phyloP scores from a whole-genome alignment of 2,888 invertebrate species.

The Tiliacea citrago region DNA sequence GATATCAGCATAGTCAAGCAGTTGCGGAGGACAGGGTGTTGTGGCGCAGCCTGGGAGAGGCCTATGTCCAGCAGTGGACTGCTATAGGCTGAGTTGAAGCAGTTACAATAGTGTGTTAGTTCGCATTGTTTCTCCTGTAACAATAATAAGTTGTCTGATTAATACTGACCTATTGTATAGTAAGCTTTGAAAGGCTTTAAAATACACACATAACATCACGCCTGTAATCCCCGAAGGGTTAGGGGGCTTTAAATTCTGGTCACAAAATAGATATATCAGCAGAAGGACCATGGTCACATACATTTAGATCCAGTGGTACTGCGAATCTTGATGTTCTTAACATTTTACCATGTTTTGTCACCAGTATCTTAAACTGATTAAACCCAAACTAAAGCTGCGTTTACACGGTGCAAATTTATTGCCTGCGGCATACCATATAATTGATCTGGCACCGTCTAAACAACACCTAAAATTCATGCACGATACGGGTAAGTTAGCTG shows the following conservation, averaged over 20 bases:
- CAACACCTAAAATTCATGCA: too few relatives aligned
- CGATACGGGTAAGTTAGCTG: too few relatives aligned
- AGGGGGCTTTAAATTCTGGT: slow-evolving; percentile 11
- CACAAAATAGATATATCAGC: too few relatives aligned
- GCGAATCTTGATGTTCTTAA: neutral
- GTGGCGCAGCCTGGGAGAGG: too few relatives aligned
- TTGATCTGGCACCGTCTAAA: too few relatives aligned
- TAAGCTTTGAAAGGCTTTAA: slow-evolving; percentile 22
- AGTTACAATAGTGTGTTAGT: slow-evolving; percentile 23
- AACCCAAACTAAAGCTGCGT: neutral
- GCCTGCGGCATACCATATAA: too few relatives aligned
- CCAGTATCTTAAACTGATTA: neutral
- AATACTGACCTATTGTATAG: slow-evolving; percentile 15
- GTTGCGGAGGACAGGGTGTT: too few relatives aligned
- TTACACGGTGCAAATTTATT: too few relatives aligned
- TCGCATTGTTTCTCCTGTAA: slow-evolving; percentile 38
- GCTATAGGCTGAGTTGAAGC: too few relatives aligned
- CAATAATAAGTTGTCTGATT: slow-evolving; percentile 32
- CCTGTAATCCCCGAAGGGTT: too few relatives aligned
- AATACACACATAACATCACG: too few relatives aligned
- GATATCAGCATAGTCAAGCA: slow-evolving; percentile 19
- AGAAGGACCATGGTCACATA: neutral
- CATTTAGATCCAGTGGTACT: neutral
- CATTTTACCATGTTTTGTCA: neutral
- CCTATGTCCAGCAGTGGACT: too few relatives aligned